Percentiles rank a stretch among this genome's conserved stretches.
Evolutionary conservation across 2,113 vertebrate genomes (phyloP).

Genomic region (Leptocoma aspasia): DNA sequence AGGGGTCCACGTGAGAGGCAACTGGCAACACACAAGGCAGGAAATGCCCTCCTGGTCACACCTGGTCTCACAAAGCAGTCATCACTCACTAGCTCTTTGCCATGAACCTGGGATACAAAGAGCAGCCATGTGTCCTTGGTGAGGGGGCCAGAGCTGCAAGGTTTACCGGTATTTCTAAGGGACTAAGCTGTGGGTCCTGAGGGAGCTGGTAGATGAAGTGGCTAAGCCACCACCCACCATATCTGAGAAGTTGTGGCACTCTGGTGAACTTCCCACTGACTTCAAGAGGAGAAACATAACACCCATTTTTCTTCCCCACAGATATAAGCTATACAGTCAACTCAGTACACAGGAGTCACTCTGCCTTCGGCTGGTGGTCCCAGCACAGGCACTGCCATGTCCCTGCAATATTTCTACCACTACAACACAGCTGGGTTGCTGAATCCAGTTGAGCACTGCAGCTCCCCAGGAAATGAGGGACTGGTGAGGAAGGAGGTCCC

Average conservation of each 20-base stretch:
- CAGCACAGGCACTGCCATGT: accelerated
- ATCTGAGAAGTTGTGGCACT: not conserved
- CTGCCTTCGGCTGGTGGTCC: not conserved
- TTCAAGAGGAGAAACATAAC: not conserved
- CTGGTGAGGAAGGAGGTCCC: not conserved
- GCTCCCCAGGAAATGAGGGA: not conserved
- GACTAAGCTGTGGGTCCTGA: not conserved
- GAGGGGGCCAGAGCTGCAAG: not conserved
- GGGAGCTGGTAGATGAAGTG: not conserved
- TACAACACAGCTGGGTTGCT: not conserved
- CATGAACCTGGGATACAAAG: not conserved
- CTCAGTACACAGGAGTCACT: not conserved
- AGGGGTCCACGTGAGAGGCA: accelerated
- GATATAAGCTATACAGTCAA: not conserved
- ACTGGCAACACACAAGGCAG: not conserved
- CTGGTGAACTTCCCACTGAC: not conserved
- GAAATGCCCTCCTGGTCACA: not conserved
- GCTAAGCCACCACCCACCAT: not conserved
- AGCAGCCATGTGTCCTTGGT: not conserved
- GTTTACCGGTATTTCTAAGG: not conserved
- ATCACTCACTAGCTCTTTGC: not conserved
- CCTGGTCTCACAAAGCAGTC: not conserved
- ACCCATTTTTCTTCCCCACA: not conserved
- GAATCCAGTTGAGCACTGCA: not conserved
- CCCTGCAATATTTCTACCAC: not conserved